Conservation (phyloP, 2,797 vertebrate genomes). For the Sciurus carolinensis region DNA sequence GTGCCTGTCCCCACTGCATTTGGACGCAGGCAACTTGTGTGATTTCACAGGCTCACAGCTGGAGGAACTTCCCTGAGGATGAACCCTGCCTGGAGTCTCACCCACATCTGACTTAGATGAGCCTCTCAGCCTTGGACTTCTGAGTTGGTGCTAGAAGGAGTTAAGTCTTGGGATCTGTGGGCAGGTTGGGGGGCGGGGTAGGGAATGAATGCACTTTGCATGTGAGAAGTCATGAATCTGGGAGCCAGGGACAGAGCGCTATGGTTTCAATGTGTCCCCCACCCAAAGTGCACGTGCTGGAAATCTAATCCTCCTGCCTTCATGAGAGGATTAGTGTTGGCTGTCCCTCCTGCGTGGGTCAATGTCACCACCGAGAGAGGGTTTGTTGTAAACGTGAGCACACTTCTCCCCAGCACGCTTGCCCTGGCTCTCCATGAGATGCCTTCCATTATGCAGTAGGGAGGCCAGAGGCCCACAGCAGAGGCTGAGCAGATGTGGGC, state of each 20-base stretch:
- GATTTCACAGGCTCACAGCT: background rate
- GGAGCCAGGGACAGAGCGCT: background rate
- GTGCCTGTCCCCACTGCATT: no score
- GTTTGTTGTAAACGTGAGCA: no score
- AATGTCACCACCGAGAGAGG: fast-evolving
- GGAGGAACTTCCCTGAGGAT: background rate
- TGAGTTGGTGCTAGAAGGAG: background rate
- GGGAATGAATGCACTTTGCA: background rate
- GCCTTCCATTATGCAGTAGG: no score
- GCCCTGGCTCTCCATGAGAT: background rate
- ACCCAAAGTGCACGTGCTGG: background rate
- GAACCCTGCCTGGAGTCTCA: background rate
- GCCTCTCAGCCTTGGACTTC: background rate
- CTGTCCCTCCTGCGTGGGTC: background rate
- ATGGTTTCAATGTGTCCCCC: background rate
- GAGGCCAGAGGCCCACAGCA: background rate
- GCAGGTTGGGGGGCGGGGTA: no score
- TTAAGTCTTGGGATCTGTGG: background rate
- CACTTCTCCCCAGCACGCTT: background rate
- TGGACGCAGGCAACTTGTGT: background rate
- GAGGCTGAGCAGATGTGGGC: background rate
- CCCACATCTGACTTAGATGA: background rate
- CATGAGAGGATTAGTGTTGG: background rate
- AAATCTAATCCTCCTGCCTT: background rate
- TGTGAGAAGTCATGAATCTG: background rate